A percentile compares a stretch with the other conserved stretches of the same genome.
Conservation (phyloP, 2,113 vertebrate genomes). For the Pachypanchax playfairii region DNA sequence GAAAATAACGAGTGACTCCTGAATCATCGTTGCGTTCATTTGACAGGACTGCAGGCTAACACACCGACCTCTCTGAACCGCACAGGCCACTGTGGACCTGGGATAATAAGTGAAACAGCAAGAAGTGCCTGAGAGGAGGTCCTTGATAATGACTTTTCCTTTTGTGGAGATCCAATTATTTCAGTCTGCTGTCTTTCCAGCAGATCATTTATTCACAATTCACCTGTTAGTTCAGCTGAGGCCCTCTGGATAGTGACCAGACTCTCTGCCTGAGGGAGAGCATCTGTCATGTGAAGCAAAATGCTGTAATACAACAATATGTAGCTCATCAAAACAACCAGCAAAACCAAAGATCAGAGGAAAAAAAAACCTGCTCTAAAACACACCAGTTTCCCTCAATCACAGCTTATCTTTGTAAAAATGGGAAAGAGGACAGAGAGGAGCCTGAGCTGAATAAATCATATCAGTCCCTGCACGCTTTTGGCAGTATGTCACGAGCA, state of each 20-base stretch:
- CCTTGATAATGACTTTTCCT: conserved; percentile 40
- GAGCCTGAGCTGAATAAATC: conserved; percentile 48
- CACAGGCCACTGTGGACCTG: conserved; percentile 29
- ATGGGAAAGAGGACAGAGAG: conserved; percentile 27
- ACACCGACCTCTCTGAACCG: conserved; percentile 30
- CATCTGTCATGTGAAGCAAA: conserved; percentile 8
- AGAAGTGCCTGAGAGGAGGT: conserved; percentile 52
- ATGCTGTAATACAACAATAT: background rate
- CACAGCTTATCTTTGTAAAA: conserved; percentile 9
- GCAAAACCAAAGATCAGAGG: background rate
- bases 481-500: conserved; percentile 26
- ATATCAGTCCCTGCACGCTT: conserved; percentile 26
- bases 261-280: background rate
- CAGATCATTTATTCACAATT: conserved; percentile 54
- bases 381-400: conserved; percentile 10
- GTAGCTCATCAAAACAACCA: conserved; percentile 1
- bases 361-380: conserved; percentile 3
- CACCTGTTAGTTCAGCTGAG: conserved; percentile 43
- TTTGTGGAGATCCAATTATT: conserved; percentile 58
- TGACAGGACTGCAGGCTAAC: conserved; percentile 38
- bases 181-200: conserved; percentile 39
- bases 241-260: conserved; percentile 17
- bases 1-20: conserved; percentile 66
- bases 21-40: conserved; percentile 55
- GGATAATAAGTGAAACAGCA: conserved; percentile 59